Base-by-base conservation (phyloP, 2,888 invertebrate species). In the Campopleginae sp. region DNA sequence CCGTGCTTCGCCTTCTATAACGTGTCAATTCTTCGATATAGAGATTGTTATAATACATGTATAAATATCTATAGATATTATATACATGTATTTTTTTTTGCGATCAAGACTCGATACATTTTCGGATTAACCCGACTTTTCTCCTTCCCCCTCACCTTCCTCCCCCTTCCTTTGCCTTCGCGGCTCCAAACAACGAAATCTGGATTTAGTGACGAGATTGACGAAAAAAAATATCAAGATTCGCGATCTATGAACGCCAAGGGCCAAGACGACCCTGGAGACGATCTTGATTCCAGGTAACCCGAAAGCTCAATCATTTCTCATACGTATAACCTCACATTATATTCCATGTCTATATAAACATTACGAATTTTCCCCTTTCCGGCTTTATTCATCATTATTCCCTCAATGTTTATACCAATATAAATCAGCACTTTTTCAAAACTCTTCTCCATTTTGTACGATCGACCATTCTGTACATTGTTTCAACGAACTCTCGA, bases 251-350 rank as follows among this genome's bases (percentile, higher is more conserved):
- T 93, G 93, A 93, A 89, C 92, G 89, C 91, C 88, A 92, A 93
- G 93, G 91, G 92, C 91, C 92, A 93, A 91, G 91, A 90, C 90
- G 93, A 93, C 93, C 93, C 93, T 93, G 93, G 93, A 89, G 93
- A 93, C 93, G 92, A 93, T 89, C 92, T 91, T 88, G 89, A 91
- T 91, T 93, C 93, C 93, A 93, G 93, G 93, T 93, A 89, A 72
- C 48, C 27, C 19, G 33, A 7, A 76, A 70, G n/a, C 58, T 27
- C 58, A 27, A 58, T 61, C 51, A 31, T 61, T 72, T 19, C 6
- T 48, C 51, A 14, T 33, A 27, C 46, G 7, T 33, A 14, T 70
- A 77, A 61, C 77, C 65, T 68, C 44, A 27, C 65, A 54, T 46
- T 23, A 4, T 6, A 14, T 58, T 68, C 54, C n/a, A 17, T 12